These are phyloP conservation scores for Sorex araneus DNA, from an alignment of 2,113 vertebrate genomes.

Conservation along the genomic window DNA sequence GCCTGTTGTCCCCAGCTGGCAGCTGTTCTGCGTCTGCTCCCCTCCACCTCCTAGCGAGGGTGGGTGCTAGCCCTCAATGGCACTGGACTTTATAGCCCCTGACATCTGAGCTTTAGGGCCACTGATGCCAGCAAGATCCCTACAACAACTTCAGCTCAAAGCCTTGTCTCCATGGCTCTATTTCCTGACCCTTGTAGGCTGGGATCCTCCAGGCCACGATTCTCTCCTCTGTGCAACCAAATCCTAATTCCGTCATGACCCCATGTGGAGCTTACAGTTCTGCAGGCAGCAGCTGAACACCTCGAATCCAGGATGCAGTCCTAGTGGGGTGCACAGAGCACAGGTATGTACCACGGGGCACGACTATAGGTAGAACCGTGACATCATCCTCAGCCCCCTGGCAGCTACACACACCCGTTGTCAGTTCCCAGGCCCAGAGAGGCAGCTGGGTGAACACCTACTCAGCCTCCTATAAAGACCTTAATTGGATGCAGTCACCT, in stretches of 20 bases:
- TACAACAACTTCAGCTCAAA: neutral
- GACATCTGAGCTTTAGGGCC: slow-evolving; percentile 20
- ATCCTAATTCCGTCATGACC: neutral
- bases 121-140: neutral
- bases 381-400: neutral
- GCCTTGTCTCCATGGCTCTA: neutral
- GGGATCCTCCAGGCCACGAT: neutral
- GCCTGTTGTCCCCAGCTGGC: neutral
- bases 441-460: slow-evolving; percentile 8
- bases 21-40: neutral
- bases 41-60: neutral
- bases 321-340: neutral
- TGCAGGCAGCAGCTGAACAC: neutral
- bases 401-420: slow-evolving; percentile 4
- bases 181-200: slow-evolving; percentile 11
- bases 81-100: neutral
- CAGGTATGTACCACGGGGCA: slow-evolving; percentile 13
- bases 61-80: neutral
- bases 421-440: slow-evolving; percentile 3
- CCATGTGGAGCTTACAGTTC: neutral
- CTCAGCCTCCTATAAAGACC: slow-evolving; percentile 65
- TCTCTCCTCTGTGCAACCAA: neutral
- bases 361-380: neutral
- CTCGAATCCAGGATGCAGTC: neutral
- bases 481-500: neutral